phyloP scores from a whole-genome alignment of 2,113 vertebrate species.

The Calidris pygmaea region DNA sequence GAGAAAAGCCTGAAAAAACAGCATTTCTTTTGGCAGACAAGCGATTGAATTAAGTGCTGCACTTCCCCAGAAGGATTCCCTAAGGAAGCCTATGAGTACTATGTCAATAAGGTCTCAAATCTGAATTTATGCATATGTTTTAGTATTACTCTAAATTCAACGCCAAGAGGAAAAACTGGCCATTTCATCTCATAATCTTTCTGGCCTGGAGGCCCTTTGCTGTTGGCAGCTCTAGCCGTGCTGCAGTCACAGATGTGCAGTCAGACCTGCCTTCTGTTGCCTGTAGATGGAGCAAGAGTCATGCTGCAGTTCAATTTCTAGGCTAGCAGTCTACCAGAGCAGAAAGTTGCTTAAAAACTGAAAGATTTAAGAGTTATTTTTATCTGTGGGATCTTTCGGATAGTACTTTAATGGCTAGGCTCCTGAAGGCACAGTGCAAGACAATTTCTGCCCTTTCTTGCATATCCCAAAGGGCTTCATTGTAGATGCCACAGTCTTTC shows the following conservation, averaged over 20 bases:
- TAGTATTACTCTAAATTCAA: not conserved
- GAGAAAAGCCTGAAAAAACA: not conserved
- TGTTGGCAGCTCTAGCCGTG: fast-evolving
- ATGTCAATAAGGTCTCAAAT: not conserved
- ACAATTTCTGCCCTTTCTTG: not conserved
- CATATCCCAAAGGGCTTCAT: not conserved
- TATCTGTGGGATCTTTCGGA: not conserved
- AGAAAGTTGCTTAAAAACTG: not conserved
- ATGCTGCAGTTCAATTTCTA: not conserved
- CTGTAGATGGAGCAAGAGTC: conserved; percentile 64
- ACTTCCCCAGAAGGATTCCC: not conserved
- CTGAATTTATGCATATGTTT: not conserved
- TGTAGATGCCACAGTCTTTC: not conserved
- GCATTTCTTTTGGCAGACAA: not conserved
- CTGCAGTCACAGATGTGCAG: not conserved
- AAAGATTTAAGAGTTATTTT: not conserved
- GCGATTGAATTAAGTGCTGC: not conserved
- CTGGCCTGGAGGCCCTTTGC: not conserved
- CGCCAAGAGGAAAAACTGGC: not conserved
- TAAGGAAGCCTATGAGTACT: not conserved
- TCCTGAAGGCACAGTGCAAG: not conserved
- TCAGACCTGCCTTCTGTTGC: not conserved
- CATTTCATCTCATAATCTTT: not conserved
- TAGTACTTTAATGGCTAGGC: not conserved
- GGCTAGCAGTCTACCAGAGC: not conserved